phyloP scores from a whole-genome alignment of 2,113 vertebrate genomes.

The Phalacrocorax pelagicus region DNA sequence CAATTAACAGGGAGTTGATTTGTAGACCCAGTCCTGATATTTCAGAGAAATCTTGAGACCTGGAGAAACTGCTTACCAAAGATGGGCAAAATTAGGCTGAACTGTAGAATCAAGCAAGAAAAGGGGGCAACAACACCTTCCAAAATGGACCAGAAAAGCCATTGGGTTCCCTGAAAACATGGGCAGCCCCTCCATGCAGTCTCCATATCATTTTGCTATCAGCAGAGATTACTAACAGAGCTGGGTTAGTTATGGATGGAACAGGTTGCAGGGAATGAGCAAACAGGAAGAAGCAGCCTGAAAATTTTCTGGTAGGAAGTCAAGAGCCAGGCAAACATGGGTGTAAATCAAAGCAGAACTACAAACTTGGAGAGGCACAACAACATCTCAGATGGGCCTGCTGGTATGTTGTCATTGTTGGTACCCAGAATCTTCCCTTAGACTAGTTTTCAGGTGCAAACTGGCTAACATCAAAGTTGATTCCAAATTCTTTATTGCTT shows the following conservation, averaged over 20 bases:
- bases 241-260: background rate
- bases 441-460: background rate
- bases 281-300: background rate
- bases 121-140: background rate
- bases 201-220: background rate
- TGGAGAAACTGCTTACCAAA: background rate
- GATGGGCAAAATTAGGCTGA: background rate
- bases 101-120: background rate
- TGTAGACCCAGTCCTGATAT: background rate
- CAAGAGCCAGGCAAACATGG: background rate
- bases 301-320: background rate
- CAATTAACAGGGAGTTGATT: background rate
- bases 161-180: background rate
- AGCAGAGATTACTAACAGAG: background rate
- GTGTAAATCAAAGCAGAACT: background rate
- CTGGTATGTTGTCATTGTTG: background rate
- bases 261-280: background rate
- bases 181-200: background rate
- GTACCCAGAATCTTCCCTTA: background rate
- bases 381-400: background rate
- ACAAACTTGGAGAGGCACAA: background rate
- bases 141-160: background rate
- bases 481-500: background rate
- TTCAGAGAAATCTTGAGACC: background rate
- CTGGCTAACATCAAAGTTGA: background rate